These are phyloP conservation scores for Pomacea maculata DNA, from an alignment of 1,140 invertebrate species.

Conservation along the genomic window DNA sequence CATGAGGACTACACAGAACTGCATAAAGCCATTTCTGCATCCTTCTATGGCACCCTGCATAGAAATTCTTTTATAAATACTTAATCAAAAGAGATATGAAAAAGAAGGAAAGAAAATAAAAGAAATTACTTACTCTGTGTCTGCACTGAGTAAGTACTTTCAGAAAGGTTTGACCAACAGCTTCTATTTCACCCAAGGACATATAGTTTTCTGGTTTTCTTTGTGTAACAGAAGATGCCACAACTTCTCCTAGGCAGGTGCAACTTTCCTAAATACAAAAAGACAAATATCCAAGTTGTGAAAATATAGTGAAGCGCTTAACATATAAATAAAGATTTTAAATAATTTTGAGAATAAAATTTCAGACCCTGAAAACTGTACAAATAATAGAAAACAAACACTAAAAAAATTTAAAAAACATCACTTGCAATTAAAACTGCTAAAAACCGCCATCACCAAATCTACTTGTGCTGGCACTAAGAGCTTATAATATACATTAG, in stretches of 20 bases:
- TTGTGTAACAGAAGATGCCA: conserved; percentile 3
- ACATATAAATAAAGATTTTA: too few relatives aligned
- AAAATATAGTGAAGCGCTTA: too few relatives aligned
- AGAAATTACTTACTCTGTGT: conserved; percentile 68
- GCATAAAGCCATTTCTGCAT: conserved; percentile 65
- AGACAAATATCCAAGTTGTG: background rate
- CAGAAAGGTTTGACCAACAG: conserved; percentile 64
- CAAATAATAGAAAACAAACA: too few relatives aligned
- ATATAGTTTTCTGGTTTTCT: background rate
- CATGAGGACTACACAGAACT: conserved; percentile 60
- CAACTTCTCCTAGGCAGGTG: conserved; percentile 43
- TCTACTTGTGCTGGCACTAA: too few relatives aligned
- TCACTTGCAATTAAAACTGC: too few relatives aligned
- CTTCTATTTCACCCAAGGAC: conserved; percentile 1
- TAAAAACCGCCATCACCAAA: too few relatives aligned
- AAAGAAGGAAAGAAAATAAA: background rate
- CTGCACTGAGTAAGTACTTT: conserved; percentile 76
- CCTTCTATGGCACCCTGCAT: conserved; percentile 78
- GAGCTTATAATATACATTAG: too few relatives aligned
- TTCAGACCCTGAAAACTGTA: background rate
- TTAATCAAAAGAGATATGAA: conserved; percentile 66
- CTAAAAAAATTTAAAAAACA: too few relatives aligned
- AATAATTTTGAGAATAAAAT: conserved; percentile 1
- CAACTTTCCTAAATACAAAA: conserved; percentile 48
- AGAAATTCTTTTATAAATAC: background rate